Base-by-base conservation (phyloP, 30 jellyfish, hydroid and myxozoan species). In the Sanderia malayensis region DNA sequence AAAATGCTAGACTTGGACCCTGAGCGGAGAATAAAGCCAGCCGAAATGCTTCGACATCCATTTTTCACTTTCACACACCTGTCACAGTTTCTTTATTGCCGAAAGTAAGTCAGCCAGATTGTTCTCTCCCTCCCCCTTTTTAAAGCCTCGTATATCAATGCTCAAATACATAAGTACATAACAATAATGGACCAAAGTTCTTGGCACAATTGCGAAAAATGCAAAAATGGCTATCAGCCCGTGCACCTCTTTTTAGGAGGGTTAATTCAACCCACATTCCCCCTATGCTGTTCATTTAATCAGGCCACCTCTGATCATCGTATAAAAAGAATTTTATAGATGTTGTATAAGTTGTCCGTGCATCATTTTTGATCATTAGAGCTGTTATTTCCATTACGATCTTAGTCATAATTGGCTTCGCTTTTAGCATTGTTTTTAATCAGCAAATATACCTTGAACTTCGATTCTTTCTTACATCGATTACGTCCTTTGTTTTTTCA, bases 41-140 rank as follows among this genome's bases (percentile, higher is more conserved):
- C 81, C 0, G 96, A 84, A 10, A 92, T 92, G 75, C 62, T 92
- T 31, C 74, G 98, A 9, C 98, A 92, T 70, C 95, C 98, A 7
- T 92, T 92, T 44, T 92, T 92, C 79, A 92, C 98, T 0, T 92
- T 92, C 72, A 92, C 98, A 26, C 98, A 92, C 41, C 31, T 92
- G 88, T 80, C 98, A 58, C 98, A 92, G 49, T 92, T 92, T 70
- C 69, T 79, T 15, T 92, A 92, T 65, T 92, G 96, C 58, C 49
- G 86, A 79, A 92, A 74, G 98, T 92, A 58, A 84, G 89, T 28
- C 1, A n/a, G n/a, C n/a, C n/a, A n/a, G n/a, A n/a, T n/a, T n/a
- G n/a, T n/a, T n/a, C n/a, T n/a, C n/a, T n/a, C n/a, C n/a, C n/a
- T n/a, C n/a, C n/a, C n/a, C n/a, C n/a, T n/a, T n/a, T n/a, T n/a